Percentiles rank a stretch among this genome's conserved stretches.
phyloP scores from a whole-genome alignment of 2,113 vertebrate genomes.

The Orientallactaga bullata region DNA sequence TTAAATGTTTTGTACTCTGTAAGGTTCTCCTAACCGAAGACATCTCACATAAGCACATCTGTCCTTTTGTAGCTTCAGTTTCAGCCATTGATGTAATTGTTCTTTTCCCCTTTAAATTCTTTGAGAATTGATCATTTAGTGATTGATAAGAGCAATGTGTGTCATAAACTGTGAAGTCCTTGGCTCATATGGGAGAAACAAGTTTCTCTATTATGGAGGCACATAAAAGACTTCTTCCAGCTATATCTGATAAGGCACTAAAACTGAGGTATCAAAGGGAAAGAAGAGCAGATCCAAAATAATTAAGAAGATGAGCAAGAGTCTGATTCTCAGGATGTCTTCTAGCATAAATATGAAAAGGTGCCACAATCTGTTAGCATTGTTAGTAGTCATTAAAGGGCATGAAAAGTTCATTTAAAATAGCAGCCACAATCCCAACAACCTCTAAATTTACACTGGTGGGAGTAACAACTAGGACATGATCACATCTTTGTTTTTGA shows the following conservation, averaged over 20 bases:
- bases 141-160: background rate
- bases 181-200: background rate
- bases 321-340: background rate
- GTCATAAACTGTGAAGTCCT: constrained; percentile 29
- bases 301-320: background rate
- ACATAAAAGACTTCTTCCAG: background rate
- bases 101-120: background rate
- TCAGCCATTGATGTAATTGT: background rate
- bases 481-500: constrained; percentile 51
- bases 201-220: background rate
- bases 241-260: background rate
- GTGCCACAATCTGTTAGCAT: background rate
- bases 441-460: background rate
- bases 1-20: constrained; percentile 21
- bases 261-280: background rate
- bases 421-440: background rate
- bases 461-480: background rate
- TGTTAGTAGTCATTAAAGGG: background rate
- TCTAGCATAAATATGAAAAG: background rate
- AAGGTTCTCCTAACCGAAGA: background rate
- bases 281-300: background rate
- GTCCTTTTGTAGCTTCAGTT: background rate
- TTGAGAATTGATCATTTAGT: constrained; percentile 39
- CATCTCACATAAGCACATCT: background rate
- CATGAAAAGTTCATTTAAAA: background rate